These are phyloP conservation scores for Muntiacus reevesi DNA, from an alignment of 2,113 vertebrate genomes.

Conservation along the genomic window DNA sequence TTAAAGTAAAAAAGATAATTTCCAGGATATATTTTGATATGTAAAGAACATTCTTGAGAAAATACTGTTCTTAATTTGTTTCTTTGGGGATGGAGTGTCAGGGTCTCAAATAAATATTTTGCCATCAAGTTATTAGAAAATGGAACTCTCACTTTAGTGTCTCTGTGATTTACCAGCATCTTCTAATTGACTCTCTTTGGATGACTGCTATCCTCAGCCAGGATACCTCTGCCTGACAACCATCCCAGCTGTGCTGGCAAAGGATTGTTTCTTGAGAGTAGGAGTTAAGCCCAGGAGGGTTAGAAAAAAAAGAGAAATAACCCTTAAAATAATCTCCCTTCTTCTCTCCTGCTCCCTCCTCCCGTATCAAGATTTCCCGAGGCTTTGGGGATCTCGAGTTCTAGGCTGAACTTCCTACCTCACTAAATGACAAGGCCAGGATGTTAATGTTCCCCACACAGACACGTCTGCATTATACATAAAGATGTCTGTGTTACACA, in stretches of 20 bases:
- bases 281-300: constrained; percentile 49
- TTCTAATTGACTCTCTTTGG: constrained; percentile 10
- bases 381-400: constrained; percentile 35
- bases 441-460: constrained; percentile 15
- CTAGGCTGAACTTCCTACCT: constrained; percentile 58
- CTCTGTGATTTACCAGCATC: constrained; percentile 30
- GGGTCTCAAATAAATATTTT: constrained; percentile 8
- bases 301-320: not conserved
- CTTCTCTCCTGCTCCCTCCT: not conserved
- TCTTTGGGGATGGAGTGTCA: not conserved
- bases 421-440: constrained; percentile 53
- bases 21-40: not conserved
- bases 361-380: constrained; percentile 27
- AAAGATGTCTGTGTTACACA: constrained; percentile 62
- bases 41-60: not conserved
- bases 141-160: not conserved
- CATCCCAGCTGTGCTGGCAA: constrained; percentile 43
- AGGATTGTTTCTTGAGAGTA: constrained; percentile 41
- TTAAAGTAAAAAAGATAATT: not conserved
- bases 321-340: constrained; percentile 35
- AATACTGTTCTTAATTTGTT: not conserved
- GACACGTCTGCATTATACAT: constrained; percentile 42
- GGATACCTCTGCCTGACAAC: constrained; percentile 25
- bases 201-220: constrained; percentile 1
- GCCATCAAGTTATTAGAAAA: not conserved